Evolutionary conservation across 2,888 invertebrate genomes (phyloP).

Genomic region (Heliconius cydno): DNA sequence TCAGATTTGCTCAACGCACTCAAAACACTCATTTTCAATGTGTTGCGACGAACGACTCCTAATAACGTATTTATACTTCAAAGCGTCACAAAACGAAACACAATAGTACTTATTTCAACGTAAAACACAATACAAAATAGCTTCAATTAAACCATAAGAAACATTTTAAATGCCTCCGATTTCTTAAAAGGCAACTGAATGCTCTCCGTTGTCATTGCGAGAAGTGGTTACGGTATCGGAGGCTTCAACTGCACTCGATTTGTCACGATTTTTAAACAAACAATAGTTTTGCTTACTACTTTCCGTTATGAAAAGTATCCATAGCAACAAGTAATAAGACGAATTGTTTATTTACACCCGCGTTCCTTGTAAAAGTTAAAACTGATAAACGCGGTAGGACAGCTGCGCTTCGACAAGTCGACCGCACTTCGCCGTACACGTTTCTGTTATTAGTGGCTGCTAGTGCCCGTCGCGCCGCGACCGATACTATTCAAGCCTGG

Average conservation of each 20-base stretch:
- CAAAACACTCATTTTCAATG: conserved; percentile 82
- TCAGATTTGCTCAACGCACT: conserved; percentile 83
- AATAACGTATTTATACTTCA: conserved; percentile 66
- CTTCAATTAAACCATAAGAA: conserved; percentile 80
- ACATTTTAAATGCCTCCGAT: conserved; percentile 82
- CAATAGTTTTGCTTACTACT: conserved; percentile 77
- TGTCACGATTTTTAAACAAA: conserved; percentile 75
- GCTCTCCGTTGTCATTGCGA: conserved; percentile 83
- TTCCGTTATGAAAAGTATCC: conserved; percentile 55
- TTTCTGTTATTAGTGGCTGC: conserved; percentile 75
- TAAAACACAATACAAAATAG: conserved; percentile 77
- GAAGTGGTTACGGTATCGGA: conserved; percentile 78
- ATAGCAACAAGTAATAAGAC: conserved; percentile 69
- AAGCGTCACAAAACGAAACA: conserved; percentile 79
- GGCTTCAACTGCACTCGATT: conserved; percentile 70
- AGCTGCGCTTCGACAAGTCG: conserved; percentile 82
- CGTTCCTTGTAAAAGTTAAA: conserved; percentile 78
- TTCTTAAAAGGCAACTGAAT: conserved; percentile 81
- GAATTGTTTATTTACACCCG: conserved; percentile 81
- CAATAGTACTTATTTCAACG: conserved; percentile 79
- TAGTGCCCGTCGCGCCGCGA: conserved; percentile 56
- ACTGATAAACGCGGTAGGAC: conserved; percentile 78
- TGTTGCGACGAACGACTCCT: conserved; percentile 76
- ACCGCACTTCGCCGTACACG: conserved; percentile 83
- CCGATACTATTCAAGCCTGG: conserved; percentile 72